Evolutionary conservation across 1,140 invertebrate species (phyloP).

Genomic region (Pseudomyrmex sp.): DNA sequence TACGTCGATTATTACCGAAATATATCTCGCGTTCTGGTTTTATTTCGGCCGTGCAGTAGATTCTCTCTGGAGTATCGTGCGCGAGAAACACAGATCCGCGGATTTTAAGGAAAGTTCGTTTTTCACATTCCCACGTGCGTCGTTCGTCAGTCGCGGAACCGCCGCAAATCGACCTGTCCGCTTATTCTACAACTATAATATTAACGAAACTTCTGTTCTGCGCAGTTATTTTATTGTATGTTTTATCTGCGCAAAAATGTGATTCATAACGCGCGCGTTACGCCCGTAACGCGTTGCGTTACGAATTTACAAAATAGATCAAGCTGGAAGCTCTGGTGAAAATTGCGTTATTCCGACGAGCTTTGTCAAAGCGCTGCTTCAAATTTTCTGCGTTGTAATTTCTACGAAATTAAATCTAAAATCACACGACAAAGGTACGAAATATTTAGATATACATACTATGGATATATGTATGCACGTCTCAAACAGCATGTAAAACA

Average conservation of each 20-base stretch:
- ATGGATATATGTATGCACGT: neutral
- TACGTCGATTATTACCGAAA: slow-evolving; percentile 43
- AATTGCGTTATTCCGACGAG: slow-evolving; percentile 35
- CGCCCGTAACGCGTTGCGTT: no score
- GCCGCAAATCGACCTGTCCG: slow-evolving; percentile 56
- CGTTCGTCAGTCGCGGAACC: slow-evolving; percentile 34
- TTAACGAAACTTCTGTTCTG: no score
- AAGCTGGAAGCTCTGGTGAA: slow-evolving; percentile 33
- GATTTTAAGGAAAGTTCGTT: slow-evolving; percentile 64
- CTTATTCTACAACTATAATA: no score
- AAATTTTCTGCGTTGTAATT: neutral
- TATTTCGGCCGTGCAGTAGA: slow-evolving; percentile 43
- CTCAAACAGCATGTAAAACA: neutral
- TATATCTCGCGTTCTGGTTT: slow-evolving; percentile 56
- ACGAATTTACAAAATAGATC: no score
- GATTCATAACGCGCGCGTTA: no score
- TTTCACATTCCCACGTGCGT: slow-evolving; percentile 37
- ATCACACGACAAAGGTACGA: neutral
- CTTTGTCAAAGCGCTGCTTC: slow-evolving; percentile 26
- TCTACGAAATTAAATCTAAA: neutral
- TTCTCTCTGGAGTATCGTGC: slow-evolving; percentile 63
- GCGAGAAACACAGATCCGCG: slow-evolving; percentile 44
- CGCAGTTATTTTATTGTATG: no score
- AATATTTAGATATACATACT: neutral
- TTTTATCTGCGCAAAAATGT: no score